Percentiles rank a stretch among this genome's conserved stretches.
phyloP scores from a whole-genome alignment of 2,113 vertebrate species.

The Struthio camelus region DNA sequence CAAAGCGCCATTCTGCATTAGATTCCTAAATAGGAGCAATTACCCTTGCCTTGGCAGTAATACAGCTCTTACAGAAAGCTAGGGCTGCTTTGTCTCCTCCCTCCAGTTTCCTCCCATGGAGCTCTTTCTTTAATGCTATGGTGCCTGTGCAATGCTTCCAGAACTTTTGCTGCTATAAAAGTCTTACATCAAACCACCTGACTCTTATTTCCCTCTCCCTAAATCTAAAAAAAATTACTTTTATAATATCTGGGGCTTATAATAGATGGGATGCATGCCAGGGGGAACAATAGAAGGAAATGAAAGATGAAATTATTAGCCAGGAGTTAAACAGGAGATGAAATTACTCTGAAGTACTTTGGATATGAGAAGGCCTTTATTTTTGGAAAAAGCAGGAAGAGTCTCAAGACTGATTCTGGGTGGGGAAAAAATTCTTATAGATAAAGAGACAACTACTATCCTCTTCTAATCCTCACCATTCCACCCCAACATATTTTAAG shows the following conservation, averaged over 20 bases:
- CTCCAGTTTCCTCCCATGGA: not conserved
- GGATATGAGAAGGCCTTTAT: not conserved
- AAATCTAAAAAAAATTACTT: constrained; percentile 60
- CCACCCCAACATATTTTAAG: constrained; percentile 20
- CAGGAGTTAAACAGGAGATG: constrained; percentile 58
- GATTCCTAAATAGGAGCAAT: not conserved
- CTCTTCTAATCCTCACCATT: not conserved
- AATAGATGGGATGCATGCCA: constrained; percentile 68
- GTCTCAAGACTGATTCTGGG: constrained; percentile 10
- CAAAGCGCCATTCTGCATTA: not conserved
- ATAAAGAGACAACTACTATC: constrained; percentile 30
- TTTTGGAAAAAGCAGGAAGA: constrained; percentile 37
- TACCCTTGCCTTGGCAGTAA: constrained; percentile 1
- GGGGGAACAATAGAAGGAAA: constrained; percentile 64
- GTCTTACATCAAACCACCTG: constrained; percentile 60
- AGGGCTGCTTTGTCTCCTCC: constrained; percentile 12
- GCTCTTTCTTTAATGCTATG: not conserved
- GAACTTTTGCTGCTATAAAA: constrained; percentile 41
- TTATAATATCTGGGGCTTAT: constrained; percentile 67
- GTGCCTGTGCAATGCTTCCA: not conserved
- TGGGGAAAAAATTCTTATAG: not conserved
- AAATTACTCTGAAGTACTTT: constrained; percentile 58
- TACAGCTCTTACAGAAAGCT: not conserved
- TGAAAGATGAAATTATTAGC: constrained; percentile 69
- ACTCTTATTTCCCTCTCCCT: constrained; percentile 59